Conservation (phyloP, 2,113 vertebrate species). For the Neoarius graeffei region DNA sequence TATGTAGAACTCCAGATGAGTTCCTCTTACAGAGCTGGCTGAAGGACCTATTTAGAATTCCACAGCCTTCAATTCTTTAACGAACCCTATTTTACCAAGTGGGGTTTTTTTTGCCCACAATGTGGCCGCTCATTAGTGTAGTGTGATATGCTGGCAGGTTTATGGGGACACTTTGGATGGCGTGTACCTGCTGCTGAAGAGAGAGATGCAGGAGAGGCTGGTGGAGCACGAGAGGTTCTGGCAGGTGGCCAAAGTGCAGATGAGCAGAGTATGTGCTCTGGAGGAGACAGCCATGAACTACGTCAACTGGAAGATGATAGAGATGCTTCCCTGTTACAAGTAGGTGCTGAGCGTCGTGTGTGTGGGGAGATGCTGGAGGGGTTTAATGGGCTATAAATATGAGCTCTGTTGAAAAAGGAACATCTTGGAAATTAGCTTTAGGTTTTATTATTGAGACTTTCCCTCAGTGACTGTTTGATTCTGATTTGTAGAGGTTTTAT, state of each 20-base stretch:
- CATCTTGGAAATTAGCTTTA: not conserved
- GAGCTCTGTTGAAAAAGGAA: not conserved
- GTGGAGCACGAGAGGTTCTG: conserved; percentile 57
- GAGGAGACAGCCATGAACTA: conserved; percentile 56
- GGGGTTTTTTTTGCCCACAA: too few species aligned
- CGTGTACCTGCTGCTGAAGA: conserved; percentile 58
- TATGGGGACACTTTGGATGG: conserved; percentile 53
- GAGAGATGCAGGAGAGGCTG: conserved; percentile 44
- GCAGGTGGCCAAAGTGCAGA: conserved; percentile 61
- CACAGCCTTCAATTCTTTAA: too few species aligned
- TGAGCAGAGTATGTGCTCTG: conserved; percentile 46
- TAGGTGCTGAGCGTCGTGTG: not conserved
- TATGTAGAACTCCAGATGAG: too few species aligned
- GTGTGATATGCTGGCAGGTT: conserved; percentile 39
- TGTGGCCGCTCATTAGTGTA: not conserved
- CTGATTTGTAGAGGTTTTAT: not conserved
- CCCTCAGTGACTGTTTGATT: not conserved
- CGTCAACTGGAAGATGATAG: conserved; percentile 64
- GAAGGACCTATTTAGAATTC: too few species aligned
- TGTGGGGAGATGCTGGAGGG: not conserved
- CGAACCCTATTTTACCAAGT: not conserved
- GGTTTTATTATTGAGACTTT: not conserved
- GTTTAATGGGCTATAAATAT: not conserved
- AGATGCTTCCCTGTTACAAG: conserved; percentile 58
- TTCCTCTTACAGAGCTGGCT: too few species aligned